Evolutionary conservation across 2,888 invertebrate genomes (phyloP).

Genomic region (Epistrophella euchroma): DNA sequence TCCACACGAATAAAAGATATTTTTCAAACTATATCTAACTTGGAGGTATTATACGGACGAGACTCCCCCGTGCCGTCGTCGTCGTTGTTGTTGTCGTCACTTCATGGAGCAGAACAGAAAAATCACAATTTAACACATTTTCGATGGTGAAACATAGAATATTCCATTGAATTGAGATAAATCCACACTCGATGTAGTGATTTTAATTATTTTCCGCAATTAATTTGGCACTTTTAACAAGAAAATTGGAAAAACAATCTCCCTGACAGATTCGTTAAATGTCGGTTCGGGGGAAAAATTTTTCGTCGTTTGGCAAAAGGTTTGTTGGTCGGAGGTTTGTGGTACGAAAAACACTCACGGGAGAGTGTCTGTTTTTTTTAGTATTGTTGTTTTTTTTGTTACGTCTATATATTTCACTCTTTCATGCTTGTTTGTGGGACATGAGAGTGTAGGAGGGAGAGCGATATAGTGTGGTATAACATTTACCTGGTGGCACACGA

Average conservation of each 20-base stretch:
- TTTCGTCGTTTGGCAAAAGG: slow-evolving; percentile 76
- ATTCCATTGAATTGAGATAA: slow-evolving; percentile 56
- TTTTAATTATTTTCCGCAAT: slow-evolving; percentile 56
- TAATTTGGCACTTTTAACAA: slow-evolving; percentile 71
- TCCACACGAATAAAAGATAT: slow-evolving; percentile 29
- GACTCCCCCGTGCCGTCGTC: slow-evolving; percentile 37
- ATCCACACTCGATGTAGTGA: slow-evolving; percentile 18
- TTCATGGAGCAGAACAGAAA: slow-evolving; percentile 17
- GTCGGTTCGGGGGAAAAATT: slow-evolving; percentile 74
- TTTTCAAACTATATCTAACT: slow-evolving; percentile 30
- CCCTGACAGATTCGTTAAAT: slow-evolving; percentile 74
- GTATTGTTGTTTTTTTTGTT: slow-evolving; percentile 6
- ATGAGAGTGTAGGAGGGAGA: slow-evolving; percentile 33
- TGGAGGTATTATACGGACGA: slow-evolving; percentile 30
- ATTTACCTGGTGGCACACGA: slow-evolving; percentile 49
- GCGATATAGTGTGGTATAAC: slow-evolving; percentile 26
- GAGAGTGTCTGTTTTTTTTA: slow-evolving; percentile 49
- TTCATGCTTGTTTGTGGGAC: slow-evolving; percentile 28
- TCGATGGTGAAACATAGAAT: slow-evolving; percentile 58
- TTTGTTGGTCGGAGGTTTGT: slow-evolving; percentile 62
- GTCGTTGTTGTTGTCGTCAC: slow-evolving; percentile 24
- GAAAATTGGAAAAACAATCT: slow-evolving; percentile 70
- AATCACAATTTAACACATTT: slow-evolving; percentile 65
- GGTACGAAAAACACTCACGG: slow-evolving; percentile 69
- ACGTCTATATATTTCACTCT: slow-evolving; percentile 14